Base-by-base conservation (phyloP, 2,888 invertebrate genomes). In the Arge pagana region DNA sequence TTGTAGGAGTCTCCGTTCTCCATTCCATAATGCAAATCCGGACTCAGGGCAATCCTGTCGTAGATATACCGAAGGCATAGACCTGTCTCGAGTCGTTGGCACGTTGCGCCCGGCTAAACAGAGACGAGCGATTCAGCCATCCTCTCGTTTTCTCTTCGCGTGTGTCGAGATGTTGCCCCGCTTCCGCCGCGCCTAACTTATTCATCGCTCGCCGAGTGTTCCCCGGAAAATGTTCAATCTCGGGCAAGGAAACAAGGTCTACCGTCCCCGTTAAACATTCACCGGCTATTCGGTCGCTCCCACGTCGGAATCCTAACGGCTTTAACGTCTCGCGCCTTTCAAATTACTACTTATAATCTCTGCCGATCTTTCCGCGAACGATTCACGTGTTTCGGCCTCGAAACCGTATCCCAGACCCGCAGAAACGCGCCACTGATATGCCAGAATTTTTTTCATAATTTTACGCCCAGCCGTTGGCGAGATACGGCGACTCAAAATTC, bases 241-340 rank as follows among this genome's bases (percentile, higher is more conserved):
- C 72, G 66, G 74, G 70, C 69, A 75, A 71, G 68, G 66, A 72
- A 74, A 71, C 73, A 71, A 73, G 74, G 72, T 74, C 73, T 72
- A 65, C 65, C 57, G 61, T 53, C 60, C 58, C 56, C 63, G 42
- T 74, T 62, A 73, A 74, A 74, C 72, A 74, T 73, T 31, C 15
- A 45, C 13, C 6, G 33, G 11, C 11, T 15, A 15, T 33, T 33
- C 15, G 33, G 33, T 33, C 33, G n/a, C n/a, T n/a, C n/a, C n/a
- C n/a, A n/a, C 13, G 33, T 15, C n/a, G 13, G 13, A 33, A 13
- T 33, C 3, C 33, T n/a, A 33, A 33, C 33, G 13, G 6, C 4
- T 7, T 33, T 33, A 33, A 33, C 15, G 15, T 11, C 33, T 15
- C 33, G 11, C 33, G 11, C 11, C 13, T 10, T 13, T 11, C 13